Conservation (phyloP, 2,888 invertebrate species). For the Andrena chrysosceles region DNA sequence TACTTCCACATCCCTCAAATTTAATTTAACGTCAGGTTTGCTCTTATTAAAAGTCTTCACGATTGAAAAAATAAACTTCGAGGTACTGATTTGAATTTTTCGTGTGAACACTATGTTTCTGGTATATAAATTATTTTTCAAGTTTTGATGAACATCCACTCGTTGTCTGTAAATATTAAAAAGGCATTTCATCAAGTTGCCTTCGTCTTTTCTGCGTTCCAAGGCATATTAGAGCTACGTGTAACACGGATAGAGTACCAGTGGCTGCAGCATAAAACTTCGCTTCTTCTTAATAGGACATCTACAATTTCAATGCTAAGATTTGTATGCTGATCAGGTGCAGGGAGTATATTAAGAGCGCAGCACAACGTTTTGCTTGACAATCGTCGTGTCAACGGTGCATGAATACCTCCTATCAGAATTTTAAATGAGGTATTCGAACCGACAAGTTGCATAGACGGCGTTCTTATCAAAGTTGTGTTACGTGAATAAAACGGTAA, state of each 20-base stretch:
- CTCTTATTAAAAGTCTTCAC: neutral
- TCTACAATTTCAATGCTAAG: constrained; percentile 34
- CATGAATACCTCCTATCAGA: constrained; percentile 36
- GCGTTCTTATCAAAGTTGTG: constrained; percentile 15
- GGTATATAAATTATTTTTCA: too few relatives aligned
- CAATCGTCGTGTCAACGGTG: constrained; percentile 31
- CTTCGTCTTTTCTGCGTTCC: neutral
- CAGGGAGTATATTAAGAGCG: constrained; percentile 24
- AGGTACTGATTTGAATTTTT: neutral
- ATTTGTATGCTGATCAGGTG: constrained; percentile 40
- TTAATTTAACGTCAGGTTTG: too few relatives aligned
- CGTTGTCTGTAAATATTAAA: neutral
- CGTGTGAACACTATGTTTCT: too few relatives aligned
- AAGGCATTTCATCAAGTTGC: too few relatives aligned
- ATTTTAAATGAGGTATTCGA: constrained; percentile 36
- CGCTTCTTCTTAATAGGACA: constrained; percentile 13
- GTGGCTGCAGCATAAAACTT: neutral
- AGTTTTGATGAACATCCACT: too few relatives aligned
- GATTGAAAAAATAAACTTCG: neutral
- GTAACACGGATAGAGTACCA: neutral
- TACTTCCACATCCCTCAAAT: too few relatives aligned
- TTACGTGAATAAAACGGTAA: constrained; percentile 3
- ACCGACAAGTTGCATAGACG: constrained; percentile 20
- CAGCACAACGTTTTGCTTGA: constrained; percentile 23
- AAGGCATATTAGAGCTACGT: neutral